phyloP scores from a whole-genome alignment of 1,140 invertebrate genomes.

The Asbolus verrucosus region DNA sequence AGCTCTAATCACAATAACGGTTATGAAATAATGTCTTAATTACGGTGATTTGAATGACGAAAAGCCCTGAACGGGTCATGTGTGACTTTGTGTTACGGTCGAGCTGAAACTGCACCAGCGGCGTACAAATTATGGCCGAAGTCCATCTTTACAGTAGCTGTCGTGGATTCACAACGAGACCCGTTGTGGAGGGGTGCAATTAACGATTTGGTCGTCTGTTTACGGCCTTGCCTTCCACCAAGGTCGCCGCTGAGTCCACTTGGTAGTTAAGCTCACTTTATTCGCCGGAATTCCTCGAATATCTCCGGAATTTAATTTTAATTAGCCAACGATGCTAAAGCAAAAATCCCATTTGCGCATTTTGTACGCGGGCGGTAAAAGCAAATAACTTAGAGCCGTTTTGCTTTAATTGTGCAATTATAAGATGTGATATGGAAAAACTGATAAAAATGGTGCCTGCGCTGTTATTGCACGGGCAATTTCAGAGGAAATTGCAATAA shows the following conservation, averaged over 20 bases:
- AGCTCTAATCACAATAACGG: neutral
- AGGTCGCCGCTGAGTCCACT: too few relatives aligned
- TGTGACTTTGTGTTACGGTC: neutral
- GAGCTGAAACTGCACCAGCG: neutral
- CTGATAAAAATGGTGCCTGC: too few relatives aligned
- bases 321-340: too few relatives aligned
- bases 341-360: neutral
- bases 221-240: conserved; percentile 15
- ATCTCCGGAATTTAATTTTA: neutral
- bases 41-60: neutral
- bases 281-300: conserved; percentile 12
- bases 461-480: neutral
- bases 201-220: conserved; percentile 1
- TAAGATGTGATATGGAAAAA: too few relatives aligned
- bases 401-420: too few relatives aligned
- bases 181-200: neutral
- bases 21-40: conserved; percentile 3
- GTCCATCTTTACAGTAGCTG: too few relatives aligned
- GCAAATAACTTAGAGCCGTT: neutral
- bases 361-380: neutral
- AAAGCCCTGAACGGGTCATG: conserved; percentile 6
- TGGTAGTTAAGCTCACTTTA: too few relatives aligned
- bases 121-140: too few relatives aligned
- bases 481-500: conserved; percentile 8
- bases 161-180: too few relatives aligned